A percentile compares a stretch with the other conserved stretches of the same genome.
Conservation (phyloP, 2,888 invertebrate genomes). For the Diachrysia chrysitis region DNA sequence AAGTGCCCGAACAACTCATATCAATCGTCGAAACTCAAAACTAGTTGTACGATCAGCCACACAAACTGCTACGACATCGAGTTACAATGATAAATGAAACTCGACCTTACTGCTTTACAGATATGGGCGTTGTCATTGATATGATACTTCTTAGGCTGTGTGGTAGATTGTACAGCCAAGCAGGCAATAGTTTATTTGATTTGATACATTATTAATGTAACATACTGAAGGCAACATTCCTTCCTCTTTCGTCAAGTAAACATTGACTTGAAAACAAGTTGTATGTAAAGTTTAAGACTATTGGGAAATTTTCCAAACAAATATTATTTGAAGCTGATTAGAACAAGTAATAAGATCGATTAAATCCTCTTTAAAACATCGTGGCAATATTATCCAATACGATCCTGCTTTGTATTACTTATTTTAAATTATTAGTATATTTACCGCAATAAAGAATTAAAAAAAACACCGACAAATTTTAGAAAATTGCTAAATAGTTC, state of each 20-base stretch:
- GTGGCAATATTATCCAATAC: conserved; percentile 19
- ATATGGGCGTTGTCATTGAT: not conserved
- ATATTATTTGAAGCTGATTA: conserved; percentile 47
- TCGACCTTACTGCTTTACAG: not conserved
- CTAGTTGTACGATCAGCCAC: conserved; percentile 30
- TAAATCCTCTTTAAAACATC: conserved; percentile 33
- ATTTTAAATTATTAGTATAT: too few species aligned
- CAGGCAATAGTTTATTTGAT: conserved; percentile 57
- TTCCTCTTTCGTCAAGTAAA: conserved; percentile 41
- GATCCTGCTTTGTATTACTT: too few species aligned
- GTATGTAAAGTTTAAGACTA: conserved; percentile 55
- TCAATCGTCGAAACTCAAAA: conserved; percentile 56
- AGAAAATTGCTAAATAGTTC: too few species aligned
- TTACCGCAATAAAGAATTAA: too few species aligned
- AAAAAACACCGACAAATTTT: too few species aligned
- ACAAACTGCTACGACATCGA: not conserved
- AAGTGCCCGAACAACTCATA: conserved; percentile 51
- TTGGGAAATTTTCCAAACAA: conserved; percentile 47
- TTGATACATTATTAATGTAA: conserved; percentile 59
- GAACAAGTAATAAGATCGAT: conserved; percentile 23
- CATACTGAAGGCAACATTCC: conserved; percentile 33
- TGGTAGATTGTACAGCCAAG: conserved; percentile 13
- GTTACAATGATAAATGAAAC: not conserved
- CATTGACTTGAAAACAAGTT: conserved; percentile 49
- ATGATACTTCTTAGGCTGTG: not conserved